These are phyloP conservation scores for Hedychridium roseum DNA, from an alignment of 2,888 invertebrate species.

Conservation along the genomic window DNA sequence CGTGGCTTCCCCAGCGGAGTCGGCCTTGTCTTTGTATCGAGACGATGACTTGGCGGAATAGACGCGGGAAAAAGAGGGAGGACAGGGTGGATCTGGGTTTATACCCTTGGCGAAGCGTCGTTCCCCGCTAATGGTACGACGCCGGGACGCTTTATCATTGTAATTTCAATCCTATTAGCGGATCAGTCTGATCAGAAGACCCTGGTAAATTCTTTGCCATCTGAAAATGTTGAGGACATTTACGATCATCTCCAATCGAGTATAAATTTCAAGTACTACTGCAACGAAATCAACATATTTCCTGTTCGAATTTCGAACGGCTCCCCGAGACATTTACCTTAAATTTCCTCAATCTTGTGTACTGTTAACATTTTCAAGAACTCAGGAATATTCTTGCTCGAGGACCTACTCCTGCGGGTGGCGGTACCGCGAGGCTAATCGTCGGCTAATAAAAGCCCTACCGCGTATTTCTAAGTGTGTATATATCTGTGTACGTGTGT, in stretches of 20 bases:
- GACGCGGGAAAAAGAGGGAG: slow-evolving; percentile 1
- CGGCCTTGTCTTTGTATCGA: slow-evolving; percentile 60
- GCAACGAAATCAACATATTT: no score
- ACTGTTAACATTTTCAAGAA: no score
- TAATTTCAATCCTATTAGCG: slow-evolving; percentile 52
- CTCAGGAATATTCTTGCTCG: no score
- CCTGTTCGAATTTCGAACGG: no score
- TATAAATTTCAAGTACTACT: no score
- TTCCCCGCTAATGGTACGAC: slow-evolving; percentile 53
- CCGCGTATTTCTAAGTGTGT: slow-evolving; percentile 19
- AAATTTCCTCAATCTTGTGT: no score
- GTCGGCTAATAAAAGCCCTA: slow-evolving; percentile 38
- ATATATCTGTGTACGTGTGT: not conserved
- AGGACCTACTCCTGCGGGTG: slow-evolving; percentile 12
- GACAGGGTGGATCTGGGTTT: slow-evolving; percentile 17
- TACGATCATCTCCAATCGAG: no score
- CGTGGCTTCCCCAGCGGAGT: slow-evolving; percentile 46
- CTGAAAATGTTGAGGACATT: no score
- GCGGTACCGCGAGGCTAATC: slow-evolving; percentile 44
- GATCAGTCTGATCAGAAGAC: no score
- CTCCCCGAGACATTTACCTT: no score
- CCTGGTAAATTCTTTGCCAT: no score
- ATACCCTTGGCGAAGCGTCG: slow-evolving; percentile 23
- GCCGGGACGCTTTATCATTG: slow-evolving; percentile 52
- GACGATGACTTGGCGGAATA: slow-evolving; percentile 59